Base-by-base conservation (phyloP, 2,113 vertebrate species). In the Myotis lucifugus region DNA sequence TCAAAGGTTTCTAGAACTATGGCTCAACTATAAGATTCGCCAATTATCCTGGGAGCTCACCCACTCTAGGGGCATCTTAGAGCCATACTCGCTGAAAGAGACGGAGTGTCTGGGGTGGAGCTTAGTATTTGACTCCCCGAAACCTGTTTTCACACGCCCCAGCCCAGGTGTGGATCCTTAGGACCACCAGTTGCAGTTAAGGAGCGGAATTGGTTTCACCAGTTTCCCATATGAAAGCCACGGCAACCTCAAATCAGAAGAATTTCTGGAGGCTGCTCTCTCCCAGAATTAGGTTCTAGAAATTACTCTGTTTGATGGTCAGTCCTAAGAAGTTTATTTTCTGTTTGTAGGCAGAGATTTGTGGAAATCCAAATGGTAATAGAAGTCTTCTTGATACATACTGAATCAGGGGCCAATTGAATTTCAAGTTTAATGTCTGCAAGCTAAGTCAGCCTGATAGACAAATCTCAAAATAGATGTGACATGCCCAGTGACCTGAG, bases 291-390 rank as follows among this genome's bases (percentile, higher is more conserved):
- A 77, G 15, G 10, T 90, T 92, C 56, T 83, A 81, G 67, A 29
- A 76, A 37, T 3, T 42, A 72, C 18, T 92, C 66, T 19, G 10
- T 46, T 85, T 82, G 64, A 81, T 25, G 42, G 32, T 46, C 76
- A 79, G 14, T 76, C 12, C n/a, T 54, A 14, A 1, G 27, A 84
- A 81, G 8, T 78, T 77, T 69, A 56, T 70, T 92, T 92, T 70
- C 37, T 86, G 34, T 18, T 72, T 70, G 27, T 70, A 56, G 40
- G 40, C 48, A 89, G 74, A 93, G 54, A 21, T 79, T 90, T 27
- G 23, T 42, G 48, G 56, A 94, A 94, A 85, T 76, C 85, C 76
- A 85, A 85, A 79, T 89, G 25, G 15, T 76, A 85, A 83, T 2
- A 92, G 19, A 73, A 6, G 7, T 76, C 64, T 94, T 89, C 72